Evolutionary conservation across 2,888 invertebrate species (phyloP).

Genomic region (Epistrophella euchroma): DNA sequence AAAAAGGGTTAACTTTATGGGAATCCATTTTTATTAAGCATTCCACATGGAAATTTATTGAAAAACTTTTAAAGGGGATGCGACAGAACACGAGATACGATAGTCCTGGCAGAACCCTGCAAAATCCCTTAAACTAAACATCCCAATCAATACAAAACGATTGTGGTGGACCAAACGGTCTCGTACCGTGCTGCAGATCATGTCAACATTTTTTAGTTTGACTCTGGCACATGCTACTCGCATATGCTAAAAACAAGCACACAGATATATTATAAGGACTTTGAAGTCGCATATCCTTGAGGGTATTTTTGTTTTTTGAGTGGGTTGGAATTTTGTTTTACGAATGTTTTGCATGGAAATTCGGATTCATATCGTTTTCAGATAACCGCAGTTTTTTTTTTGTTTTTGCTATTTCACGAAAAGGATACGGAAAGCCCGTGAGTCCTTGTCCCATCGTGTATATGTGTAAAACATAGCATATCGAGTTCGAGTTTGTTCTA

Average conservation of each 20-base stretch:
- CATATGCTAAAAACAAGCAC: constrained; percentile 60
- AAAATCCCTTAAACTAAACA: constrained; percentile 5
- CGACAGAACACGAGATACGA: constrained; percentile 66
- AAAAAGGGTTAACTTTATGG: constrained; percentile 67
- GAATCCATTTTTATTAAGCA: constrained; percentile 75
- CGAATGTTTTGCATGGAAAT: constrained; percentile 71
- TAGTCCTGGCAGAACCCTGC: not conserved
- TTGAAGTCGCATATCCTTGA: constrained; percentile 56
- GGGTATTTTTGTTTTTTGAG: constrained; percentile 21
- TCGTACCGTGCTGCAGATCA: constrained; percentile 29
- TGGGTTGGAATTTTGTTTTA: constrained; percentile 45
- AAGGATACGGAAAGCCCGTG: constrained; percentile 10
- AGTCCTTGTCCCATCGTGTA: constrained; percentile 10
- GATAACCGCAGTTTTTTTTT: constrained; percentile 30
- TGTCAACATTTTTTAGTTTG: constrained; percentile 64
- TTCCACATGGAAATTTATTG: constrained; percentile 74
- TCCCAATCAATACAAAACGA: constrained; percentile 64
- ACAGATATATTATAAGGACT: not conserved
- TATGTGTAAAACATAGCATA: not conserved
- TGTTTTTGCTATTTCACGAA: constrained; percentile 1
- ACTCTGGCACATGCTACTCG: constrained; percentile 42
- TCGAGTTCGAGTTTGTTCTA: constrained; percentile 19
- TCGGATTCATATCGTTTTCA: constrained; percentile 71
- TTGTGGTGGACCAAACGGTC: constrained; percentile 39
- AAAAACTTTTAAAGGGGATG: constrained; percentile 72